phyloP scores from a whole-genome alignment of 2,797 vertebrate genomes.

The Enteromius anoplus region DNA sequence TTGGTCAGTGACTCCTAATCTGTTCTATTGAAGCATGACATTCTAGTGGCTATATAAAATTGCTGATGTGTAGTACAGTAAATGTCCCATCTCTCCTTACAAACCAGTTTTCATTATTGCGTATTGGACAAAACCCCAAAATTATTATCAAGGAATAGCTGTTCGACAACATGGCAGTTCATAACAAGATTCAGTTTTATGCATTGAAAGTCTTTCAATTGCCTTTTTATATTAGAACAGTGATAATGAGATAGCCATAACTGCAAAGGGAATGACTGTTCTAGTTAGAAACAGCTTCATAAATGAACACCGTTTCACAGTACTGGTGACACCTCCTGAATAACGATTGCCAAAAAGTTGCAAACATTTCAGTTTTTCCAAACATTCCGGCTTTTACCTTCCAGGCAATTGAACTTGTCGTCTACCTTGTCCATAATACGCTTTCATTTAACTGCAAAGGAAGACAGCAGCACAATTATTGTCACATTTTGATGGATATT shows the following conservation, averaged over 20 bases:
- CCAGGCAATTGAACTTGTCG: constrained; percentile 61
- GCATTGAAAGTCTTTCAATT: neutral
- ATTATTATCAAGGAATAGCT: constrained; percentile 15
- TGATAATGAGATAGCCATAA: neutral
- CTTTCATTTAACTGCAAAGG: constrained; percentile 39
- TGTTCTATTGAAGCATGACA: constrained; percentile 23
- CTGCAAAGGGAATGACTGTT: neutral
- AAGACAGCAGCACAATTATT: constrained; percentile 59
- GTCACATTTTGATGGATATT: constrained; percentile 64
- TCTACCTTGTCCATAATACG: constrained; percentile 49
- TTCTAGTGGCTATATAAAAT: neutral
- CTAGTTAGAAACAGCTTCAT: constrained; percentile 12
- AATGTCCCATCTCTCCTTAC: neutral
- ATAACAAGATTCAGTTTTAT: constrained; percentile 25
- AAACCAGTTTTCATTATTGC: constrained; percentile 4
- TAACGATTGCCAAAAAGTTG: constrained; percentile 29
- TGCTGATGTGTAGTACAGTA: neutral
- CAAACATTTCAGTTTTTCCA: constrained; percentile 30
- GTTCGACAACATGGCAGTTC: constrained; percentile 6
- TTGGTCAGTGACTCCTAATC: constrained; percentile 4
- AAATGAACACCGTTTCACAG: constrained; percentile 2
- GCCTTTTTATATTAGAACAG: neutral
- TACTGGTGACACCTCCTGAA: constrained; percentile 12
- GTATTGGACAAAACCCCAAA: neutral
- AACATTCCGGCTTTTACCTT: constrained; percentile 49